Base-by-base conservation (phyloP, 1,140 invertebrate genomes). In the Probaryconus sp. region DNA sequence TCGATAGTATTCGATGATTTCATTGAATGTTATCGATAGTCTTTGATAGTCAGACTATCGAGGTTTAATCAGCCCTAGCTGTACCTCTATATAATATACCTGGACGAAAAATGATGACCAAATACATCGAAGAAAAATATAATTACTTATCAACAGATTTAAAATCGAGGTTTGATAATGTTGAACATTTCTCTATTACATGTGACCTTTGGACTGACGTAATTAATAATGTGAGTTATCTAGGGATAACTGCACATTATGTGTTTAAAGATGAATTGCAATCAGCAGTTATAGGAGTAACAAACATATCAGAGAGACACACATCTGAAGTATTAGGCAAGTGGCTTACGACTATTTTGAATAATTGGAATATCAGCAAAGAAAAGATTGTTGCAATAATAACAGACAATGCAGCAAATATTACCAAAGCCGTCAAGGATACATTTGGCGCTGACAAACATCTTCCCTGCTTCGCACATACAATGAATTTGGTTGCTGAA, bases 61-160 rank as follows among this genome's bases (percentile, higher is more conserved):
- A 42, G 17, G 38, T 42, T 21, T 42, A 42, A 10, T 10, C 7
- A 21, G 10, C 38, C 11, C 38, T 42, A 42, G 21, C 33, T 35
- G 80, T 72, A 79, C 84, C 83, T 9, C 77, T 80, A 6, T 86
- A 85, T 69, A 81, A 82, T 42, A 45, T 85, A 17, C 85, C 84
- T 2, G 79, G 56, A 63, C 76, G 69, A 51, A 79, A 69, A 31
- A 79, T 78, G 9, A 40, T 82, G 9, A 76, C 58, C 28, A 20
- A 35, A 20, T 26, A 43, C 21, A 35, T 84, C n/a, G 81, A 83
- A 65, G 71, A 35, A 81, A 33, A 85, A 76, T 87, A 85, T 71
- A 76, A 76, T 45, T 61, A 43, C 42, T 42, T 81, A 69, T 78
- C 74, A 75, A 35, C 55, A 37, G 33, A 61, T n/a, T 38, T 79